phyloP scores from a whole-genome alignment of 2,888 invertebrate genomes.

The Smittia aterrima region DNA sequence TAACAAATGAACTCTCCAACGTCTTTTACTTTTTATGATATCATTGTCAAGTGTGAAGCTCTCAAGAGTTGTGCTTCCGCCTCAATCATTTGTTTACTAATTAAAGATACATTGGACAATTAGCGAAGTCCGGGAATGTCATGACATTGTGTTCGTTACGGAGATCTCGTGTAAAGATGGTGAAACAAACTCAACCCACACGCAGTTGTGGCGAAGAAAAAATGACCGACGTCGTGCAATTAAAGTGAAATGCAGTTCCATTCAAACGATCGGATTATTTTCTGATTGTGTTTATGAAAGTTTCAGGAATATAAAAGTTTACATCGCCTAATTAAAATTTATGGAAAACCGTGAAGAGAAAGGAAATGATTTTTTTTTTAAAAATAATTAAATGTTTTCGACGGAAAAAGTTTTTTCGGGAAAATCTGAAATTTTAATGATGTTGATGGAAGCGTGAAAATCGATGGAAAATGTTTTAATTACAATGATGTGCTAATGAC shows the following conservation, averaged over 20 bases:
- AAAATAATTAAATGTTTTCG: too few species aligned
- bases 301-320: not conserved
- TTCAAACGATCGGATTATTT: not conserved
- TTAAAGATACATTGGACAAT: not conserved
- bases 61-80: not conserved
- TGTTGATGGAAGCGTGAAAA: too few species aligned
- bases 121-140: not conserved
- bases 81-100: not conserved
- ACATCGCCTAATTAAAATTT: slow-evolving; percentile 10
- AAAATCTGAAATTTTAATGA: too few species aligned
- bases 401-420: too few species aligned
- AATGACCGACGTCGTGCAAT: not conserved
- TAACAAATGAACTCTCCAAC: slow-evolving; percentile 5
- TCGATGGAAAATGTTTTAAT: too few species aligned
- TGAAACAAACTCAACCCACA: not conserved
- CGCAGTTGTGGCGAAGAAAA: not conserved
- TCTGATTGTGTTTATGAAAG: not conserved
- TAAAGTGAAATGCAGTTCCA: slow-evolving; percentile 13
- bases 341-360: not conserved
- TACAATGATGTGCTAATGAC: too few species aligned
- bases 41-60: not conserved
- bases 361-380: too few species aligned
- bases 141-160: not conserved
- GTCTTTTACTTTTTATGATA: not conserved
- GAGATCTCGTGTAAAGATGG: not conserved